Evolutionary conservation across 2,888 invertebrate genomes (phyloP).

Genomic region (Gymnosoma rotundatum): DNA sequence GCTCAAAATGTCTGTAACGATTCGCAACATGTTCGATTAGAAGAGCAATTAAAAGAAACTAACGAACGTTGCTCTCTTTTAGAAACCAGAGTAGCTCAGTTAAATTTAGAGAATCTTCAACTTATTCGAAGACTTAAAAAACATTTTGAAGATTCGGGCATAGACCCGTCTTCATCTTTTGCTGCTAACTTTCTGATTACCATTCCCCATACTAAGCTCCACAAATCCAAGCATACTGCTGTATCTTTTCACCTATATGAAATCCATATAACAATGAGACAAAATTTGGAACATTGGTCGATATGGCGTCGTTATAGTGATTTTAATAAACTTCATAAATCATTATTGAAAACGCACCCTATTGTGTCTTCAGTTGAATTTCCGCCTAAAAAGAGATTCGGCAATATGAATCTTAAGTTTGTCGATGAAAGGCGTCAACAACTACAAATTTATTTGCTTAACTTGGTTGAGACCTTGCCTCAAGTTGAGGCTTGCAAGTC

Average conservation of each 20-base stretch:
- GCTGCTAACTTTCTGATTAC: conserved; percentile 80
- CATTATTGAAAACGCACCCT: conserved; percentile 90
- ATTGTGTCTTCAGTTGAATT: conserved; percentile 92
- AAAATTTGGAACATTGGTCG: conserved; percentile 93
- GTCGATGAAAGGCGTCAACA: conserved; percentile 94
- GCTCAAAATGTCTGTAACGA: conserved; percentile 67
- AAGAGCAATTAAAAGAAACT: conserved; percentile 76
- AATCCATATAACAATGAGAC: conserved; percentile 80
- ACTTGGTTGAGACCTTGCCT: conserved; percentile 90
- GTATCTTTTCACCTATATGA: conserved; percentile 79
- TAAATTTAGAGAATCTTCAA: conserved; percentile 80
- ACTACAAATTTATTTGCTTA: conserved; percentile 93
- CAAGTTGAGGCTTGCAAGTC: conserved; percentile 89
- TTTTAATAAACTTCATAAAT: conserved; percentile 92
- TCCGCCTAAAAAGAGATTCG: conserved; percentile 96
- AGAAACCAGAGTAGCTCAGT: conserved; percentile 80
- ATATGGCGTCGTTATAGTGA: conserved; percentile 97
- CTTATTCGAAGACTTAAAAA: conserved; percentile 78
- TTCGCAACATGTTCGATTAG: conserved; percentile 71
- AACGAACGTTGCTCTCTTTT: conserved; percentile 79
- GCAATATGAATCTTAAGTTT: conserved; percentile 93
- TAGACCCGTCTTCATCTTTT: conserved; percentile 78
- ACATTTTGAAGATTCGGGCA: conserved; percentile 78
- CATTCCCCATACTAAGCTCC: conserved; percentile 79
- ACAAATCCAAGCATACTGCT: conserved; percentile 73